Percentiles rank a stretch among this genome's conserved stretches.
Conservation (phyloP, 2,888 invertebrate species). For the Trichopoda pennipes region DNA sequence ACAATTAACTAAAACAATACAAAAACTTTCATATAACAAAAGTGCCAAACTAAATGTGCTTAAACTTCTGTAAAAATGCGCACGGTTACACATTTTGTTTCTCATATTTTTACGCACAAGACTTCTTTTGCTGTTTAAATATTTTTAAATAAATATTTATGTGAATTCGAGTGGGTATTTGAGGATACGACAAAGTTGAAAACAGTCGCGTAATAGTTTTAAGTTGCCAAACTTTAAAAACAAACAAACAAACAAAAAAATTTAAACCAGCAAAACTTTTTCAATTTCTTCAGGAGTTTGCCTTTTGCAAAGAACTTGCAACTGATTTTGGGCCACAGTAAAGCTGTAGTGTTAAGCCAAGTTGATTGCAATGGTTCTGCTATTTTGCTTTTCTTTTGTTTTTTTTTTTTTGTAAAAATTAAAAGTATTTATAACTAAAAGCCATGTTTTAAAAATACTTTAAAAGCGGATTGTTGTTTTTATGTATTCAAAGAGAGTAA, state of each 20-base stretch:
- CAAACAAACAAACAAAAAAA: background rate
- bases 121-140: slow-evolving; percentile 22
- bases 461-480: no score
- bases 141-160: slow-evolving; percentile 12
- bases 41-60: slow-evolving; percentile 31
- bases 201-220: slow-evolving; percentile 52
- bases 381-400: no score
- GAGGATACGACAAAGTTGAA: background rate
- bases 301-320: slow-evolving; percentile 27
- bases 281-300: slow-evolving; percentile 54
- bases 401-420: no score
- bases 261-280: slow-evolving; percentile 47
- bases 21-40: slow-evolving; percentile 13
- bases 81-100: slow-evolving; percentile 12
- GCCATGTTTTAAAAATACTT: no score
- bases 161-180: background rate
- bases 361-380: background rate
- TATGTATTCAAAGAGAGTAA: no score
- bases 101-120: slow-evolving; percentile 41
- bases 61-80: slow-evolving; percentile 31
- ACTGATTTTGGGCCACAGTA: slow-evolving; percentile 5
- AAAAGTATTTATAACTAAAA: no score
- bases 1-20: slow-evolving; percentile 14
- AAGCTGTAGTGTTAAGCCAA: background rate
- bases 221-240: slow-evolving; percentile 29